A percentile compares a stretch with the other conserved stretches of the same genome.
Conservation (phyloP, 30 jellyfish, hydroid and myxozoan species). For the Aurelia coerulea region DNA sequence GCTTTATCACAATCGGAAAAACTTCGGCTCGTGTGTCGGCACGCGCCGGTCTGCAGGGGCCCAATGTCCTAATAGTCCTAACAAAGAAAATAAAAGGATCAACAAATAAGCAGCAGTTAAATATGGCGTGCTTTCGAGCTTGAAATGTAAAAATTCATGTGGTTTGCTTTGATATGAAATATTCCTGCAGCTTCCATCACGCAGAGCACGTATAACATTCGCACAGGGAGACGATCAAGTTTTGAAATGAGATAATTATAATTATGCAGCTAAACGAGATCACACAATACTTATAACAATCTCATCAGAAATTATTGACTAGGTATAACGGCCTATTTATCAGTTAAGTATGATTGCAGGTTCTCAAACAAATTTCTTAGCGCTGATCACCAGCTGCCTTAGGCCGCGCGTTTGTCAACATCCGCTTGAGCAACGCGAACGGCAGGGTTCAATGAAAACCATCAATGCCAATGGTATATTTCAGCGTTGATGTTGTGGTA, state of each 20-base stretch:
- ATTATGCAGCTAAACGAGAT: neutral
- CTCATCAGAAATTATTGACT: too few species aligned
- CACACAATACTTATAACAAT: too few species aligned
- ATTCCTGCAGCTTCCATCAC: constrained; percentile 8
- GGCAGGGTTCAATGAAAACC: too few species aligned
- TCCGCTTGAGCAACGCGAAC: too few species aligned
- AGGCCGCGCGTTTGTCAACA: too few species aligned
- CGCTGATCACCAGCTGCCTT: too few species aligned
- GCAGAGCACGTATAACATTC: neutral
- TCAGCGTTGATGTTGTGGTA: too few species aligned
- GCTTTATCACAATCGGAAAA: too few species aligned
- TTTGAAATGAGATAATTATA: too few species aligned
- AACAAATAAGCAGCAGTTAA: neutral
- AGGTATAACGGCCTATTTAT: too few species aligned
- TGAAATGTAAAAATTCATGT: neutral
- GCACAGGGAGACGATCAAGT: neutral
- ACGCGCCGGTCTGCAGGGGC: constrained; percentile 35
- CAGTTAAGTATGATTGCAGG: neutral
- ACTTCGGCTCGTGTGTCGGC: neutral
- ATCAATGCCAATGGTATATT: too few species aligned
- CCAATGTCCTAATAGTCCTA: neutral
- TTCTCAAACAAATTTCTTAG: too few species aligned
- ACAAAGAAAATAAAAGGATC: neutral
- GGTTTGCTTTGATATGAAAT: constrained; percentile 5
- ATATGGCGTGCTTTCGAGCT: constrained; percentile 1